A percentile compares a stretch with the other conserved stretches of the same genome.
These are phyloP conservation scores for Caerostris extrusa DNA, from an alignment of 1,140 invertebrate genomes.

Conservation along the genomic window DNA sequence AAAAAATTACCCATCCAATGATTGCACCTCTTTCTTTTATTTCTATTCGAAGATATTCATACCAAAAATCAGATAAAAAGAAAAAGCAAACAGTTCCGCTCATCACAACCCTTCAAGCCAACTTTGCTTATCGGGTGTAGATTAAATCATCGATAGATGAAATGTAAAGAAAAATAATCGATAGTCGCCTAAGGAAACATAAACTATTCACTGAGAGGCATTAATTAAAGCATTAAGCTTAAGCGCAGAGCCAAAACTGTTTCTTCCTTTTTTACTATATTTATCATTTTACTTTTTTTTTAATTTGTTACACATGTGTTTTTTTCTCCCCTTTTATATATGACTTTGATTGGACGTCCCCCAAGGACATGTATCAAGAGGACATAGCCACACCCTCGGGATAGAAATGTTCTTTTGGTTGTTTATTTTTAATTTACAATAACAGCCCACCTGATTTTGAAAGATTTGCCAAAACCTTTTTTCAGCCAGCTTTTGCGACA, in stretches of 20 bases:
- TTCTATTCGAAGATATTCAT: not conserved
- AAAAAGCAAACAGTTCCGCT: not conserved
- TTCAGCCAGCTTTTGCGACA: conserved; percentile 22
- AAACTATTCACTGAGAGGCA: conserved; percentile 4
- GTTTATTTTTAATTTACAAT: conserved; percentile 37
- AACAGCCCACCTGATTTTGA: conserved; percentile 37
- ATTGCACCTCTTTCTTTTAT: conserved; percentile 24
- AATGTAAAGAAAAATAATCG: conserved; percentile 31
- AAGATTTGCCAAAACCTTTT: conserved; percentile 27
- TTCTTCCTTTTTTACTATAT: not conserved
- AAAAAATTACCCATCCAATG: not conserved
- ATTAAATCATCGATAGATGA: conserved; percentile 36
- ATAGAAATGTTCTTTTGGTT: conserved; percentile 13
- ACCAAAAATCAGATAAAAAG: conserved; percentile 22
- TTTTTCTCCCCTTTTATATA: conserved; percentile 20
- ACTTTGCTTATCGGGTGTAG: not conserved
- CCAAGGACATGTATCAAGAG: not conserved
- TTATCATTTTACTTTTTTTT: not conserved
- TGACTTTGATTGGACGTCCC: conserved; percentile 1
- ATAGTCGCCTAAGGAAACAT: not conserved
- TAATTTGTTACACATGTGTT: conserved; percentile 28
- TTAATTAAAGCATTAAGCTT: conserved; percentile 37
- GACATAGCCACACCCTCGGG: conserved; percentile 23
- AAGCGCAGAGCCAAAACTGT: not conserved
- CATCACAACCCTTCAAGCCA: conserved; percentile 20